phyloP scores from a whole-genome alignment of 2,113 vertebrate genomes.

The Amphiprion percula region DNA sequence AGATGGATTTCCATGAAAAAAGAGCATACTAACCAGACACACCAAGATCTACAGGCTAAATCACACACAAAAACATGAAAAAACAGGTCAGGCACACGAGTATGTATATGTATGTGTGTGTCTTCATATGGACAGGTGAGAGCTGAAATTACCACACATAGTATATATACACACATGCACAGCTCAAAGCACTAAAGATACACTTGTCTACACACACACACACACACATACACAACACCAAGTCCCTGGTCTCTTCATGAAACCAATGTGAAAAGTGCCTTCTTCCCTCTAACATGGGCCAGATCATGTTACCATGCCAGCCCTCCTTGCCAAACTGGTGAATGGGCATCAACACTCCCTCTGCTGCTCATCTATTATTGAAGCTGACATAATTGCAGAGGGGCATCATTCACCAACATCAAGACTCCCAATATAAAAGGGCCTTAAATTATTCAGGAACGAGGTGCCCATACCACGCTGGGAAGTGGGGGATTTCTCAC shows the following conservation, averaged over 20 bases:
- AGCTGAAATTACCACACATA: slow-evolving; percentile 36
- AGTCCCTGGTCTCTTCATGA: slow-evolving; percentile 4
- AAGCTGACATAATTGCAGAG: slow-evolving; percentile 69
- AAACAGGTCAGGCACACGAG: slow-evolving; percentile 33
- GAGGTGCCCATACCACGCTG: slow-evolving; percentile 44
- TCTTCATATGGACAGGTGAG: slow-evolving; percentile 34
- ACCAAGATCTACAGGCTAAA: background rate
- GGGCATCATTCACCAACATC: slow-evolving; percentile 65
- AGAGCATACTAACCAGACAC: slow-evolving; percentile 6
- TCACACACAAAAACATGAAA: slow-evolving; percentile 5
- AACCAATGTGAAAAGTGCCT: slow-evolving; percentile 21
- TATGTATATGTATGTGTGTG: slow-evolving; percentile 7
- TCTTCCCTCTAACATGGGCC: slow-evolving; percentile 20
- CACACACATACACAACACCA: background rate
- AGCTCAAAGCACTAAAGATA: background rate
- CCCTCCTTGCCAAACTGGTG: slow-evolving; percentile 27
- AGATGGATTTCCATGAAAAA: slow-evolving; percentile 49
- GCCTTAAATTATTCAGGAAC: slow-evolving; percentile 73
- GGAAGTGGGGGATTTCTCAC: slow-evolving; percentile 38
- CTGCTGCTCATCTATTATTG: slow-evolving; percentile 73
- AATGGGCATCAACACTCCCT: slow-evolving; percentile 42
- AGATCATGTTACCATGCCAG: slow-evolving; percentile 66
- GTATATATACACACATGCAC: slow-evolving; percentile 10
- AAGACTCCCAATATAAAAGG: slow-evolving; percentile 62
- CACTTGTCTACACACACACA: slow-evolving; percentile 11